Percentiles rank a stretch among this genome's conserved stretches.
phyloP scores from a whole-genome alignment of 2,888 invertebrate species.

The Mantis religiosa region DNA sequence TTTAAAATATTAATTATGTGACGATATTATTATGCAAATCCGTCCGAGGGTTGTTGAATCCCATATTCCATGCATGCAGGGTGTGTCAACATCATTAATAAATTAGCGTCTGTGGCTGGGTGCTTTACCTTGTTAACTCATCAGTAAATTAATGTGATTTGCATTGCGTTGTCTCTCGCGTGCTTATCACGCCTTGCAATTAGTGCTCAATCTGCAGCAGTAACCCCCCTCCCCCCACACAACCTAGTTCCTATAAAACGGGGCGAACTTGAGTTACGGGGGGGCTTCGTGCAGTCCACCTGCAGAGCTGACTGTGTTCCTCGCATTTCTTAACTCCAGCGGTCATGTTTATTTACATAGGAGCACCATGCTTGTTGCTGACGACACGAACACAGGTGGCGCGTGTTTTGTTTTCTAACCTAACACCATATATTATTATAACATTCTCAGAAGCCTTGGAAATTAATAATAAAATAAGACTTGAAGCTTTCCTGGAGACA shows the following conservation, averaged over 20 bases:
- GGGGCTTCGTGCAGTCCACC: not conserved
- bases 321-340: too few relatives aligned
- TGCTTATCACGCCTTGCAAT: not conserved
- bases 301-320: not conserved
- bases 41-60: not conserved
- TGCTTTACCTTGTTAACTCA: not conserved
- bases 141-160: not conserved
- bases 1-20: not conserved
- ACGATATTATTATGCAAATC: not conserved
- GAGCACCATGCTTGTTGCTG: too few relatives aligned
- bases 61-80: not conserved
- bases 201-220: not conserved
- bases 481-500: too few relatives aligned
- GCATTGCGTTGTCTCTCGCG: not conserved
- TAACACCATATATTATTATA: too few relatives aligned
- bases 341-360: too few relatives aligned
- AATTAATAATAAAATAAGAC: too few relatives aligned
- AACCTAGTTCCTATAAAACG: not conserved
- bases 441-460: too few relatives aligned
- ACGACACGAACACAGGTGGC: too few relatives aligned
- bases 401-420: too few relatives aligned
- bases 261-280: not conserved
- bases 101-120: not conserved
- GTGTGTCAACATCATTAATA: not conserved
- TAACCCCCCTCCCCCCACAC: too few relatives aligned